A percentile compares a stretch with the other conserved stretches of the same genome.
These are phyloP conservation scores for Rhizomys pruinosus DNA, from an alignment of 2,113 vertebrate species.

Conservation along the genomic window DNA sequence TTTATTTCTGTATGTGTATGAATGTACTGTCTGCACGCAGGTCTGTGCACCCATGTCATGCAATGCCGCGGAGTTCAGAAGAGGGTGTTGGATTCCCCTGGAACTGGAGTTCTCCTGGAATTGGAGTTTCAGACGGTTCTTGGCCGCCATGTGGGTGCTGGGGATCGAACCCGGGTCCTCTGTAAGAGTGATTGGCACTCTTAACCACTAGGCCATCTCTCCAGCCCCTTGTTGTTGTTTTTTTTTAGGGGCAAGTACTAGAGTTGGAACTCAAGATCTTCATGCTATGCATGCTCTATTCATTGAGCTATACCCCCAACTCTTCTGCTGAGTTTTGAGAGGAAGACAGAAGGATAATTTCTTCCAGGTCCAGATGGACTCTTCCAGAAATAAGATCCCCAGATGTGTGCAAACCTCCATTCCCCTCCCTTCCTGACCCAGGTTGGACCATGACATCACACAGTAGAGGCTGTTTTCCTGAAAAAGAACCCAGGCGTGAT, in stretches of 20 bases:
- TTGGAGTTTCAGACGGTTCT: too few species aligned
- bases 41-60: too few species aligned
- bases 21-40: too few species aligned
- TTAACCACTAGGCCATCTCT: too few species aligned
- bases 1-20: too few species aligned
- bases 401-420: background rate
- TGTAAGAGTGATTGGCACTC: too few species aligned
- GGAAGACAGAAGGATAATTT: background rate
- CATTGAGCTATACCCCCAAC: background rate
- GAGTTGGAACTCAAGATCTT: background rate
- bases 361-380: background rate
- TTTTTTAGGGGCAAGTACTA: background rate
- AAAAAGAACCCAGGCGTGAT: slow-evolving; percentile 58
- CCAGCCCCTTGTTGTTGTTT: too few species aligned
- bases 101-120: too few species aligned
- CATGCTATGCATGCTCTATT: background rate
- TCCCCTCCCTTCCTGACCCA: background rate
- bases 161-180: too few species aligned
- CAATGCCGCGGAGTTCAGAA: too few species aligned
- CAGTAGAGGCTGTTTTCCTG: slow-evolving; percentile 69
- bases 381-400: slow-evolving; percentile 18
- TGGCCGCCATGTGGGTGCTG: too few species aligned
- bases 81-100: too few species aligned
- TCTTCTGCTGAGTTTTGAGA: background rate
- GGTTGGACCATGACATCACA: slow-evolving; percentile 64